phyloP scores from a whole-genome alignment of 2,888 invertebrate genomes.

The Malthinus seriepunctatus region DNA sequence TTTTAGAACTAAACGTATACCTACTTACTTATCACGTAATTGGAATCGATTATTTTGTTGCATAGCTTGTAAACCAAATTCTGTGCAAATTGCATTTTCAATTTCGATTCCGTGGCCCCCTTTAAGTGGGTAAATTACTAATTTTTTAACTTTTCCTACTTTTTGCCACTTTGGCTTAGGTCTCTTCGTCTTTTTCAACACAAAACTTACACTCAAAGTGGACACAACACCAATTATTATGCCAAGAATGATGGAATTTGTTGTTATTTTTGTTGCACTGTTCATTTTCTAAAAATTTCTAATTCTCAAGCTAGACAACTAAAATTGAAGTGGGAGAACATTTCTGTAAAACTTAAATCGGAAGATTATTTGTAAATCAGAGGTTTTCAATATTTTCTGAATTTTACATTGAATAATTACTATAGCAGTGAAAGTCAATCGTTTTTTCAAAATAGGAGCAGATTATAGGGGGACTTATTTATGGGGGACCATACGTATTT shows the following conservation, averaged over 20 bases:
- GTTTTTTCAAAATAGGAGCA: too few species aligned
- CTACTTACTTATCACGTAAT: background rate
- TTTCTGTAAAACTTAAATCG: too few species aligned
- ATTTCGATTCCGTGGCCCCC: slow-evolving; percentile 47
- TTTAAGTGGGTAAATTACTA: slow-evolving; percentile 51
- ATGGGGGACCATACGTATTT: too few species aligned
- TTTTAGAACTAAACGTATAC: background rate
- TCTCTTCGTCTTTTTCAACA: too few species aligned
- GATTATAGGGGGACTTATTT: too few species aligned
- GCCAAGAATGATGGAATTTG: background rate
- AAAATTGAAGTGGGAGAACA: background rate
- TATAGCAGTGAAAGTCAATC: too few species aligned
- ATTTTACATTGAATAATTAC: too few species aligned
- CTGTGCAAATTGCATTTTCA: slow-evolving; percentile 44
- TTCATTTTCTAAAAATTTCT: background rate
- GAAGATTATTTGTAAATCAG: too few species aligned
- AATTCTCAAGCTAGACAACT: background rate
- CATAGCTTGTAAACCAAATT: slow-evolving; percentile 42
- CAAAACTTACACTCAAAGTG: too few species aligned
- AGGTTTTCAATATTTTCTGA: too few species aligned
- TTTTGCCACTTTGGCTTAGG: slow-evolving; percentile 46
- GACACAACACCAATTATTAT: background rate
- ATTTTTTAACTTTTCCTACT: slow-evolving; percentile 45
- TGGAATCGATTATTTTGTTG: slow-evolving; percentile 22
- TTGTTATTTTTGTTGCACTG: background rate